Evolutionary conservation across 1,140 invertebrate genomes (phyloP).

Genomic region (Solenopsis invicta): DNA sequence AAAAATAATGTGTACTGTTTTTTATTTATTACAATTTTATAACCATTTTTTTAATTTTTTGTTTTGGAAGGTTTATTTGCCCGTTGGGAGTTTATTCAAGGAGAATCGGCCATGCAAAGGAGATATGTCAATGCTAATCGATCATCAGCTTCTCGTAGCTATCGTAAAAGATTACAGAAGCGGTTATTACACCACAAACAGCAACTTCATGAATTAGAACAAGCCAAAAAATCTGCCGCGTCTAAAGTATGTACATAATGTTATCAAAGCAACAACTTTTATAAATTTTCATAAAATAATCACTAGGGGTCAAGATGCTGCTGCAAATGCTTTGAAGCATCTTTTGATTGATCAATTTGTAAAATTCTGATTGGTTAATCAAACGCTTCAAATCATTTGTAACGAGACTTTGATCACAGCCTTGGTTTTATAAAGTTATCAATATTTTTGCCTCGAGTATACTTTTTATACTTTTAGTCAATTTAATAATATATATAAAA

Average conservation of each 20-base stretch:
- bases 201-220: constrained; percentile 91
- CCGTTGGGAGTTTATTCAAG: constrained; percentile 94
- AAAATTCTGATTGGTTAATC: too few relatives aligned
- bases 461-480: not conserved
- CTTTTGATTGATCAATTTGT: too few relatives aligned
- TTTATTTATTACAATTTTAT: constrained; percentile 4
- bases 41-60: constrained; percentile 32
- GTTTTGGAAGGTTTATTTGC: constrained; percentile 84
- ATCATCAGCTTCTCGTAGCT: constrained; percentile 86
- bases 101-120: constrained; percentile 89
- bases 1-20: not conserved
- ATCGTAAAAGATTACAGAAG: constrained; percentile 91
- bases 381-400: too few relatives aligned
- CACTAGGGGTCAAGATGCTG: too few relatives aligned
- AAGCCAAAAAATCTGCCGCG: constrained; percentile 88
- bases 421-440: too few relatives aligned
- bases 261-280: not conserved
- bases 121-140: constrained; percentile 86
- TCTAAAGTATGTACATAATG: constrained; percentile 85
- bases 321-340: too few relatives aligned
- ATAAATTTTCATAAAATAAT: constrained; percentile 26
- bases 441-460: not conserved
- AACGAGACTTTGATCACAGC: too few relatives aligned
- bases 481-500: not conserved
- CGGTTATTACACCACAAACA: constrained; percentile 91